Percentiles rank a stretch among this genome's conserved stretches.
Evolutionary conservation across 2,113 vertebrate genomes (phyloP).

Genomic region (Eleginops maclovinus): DNA sequence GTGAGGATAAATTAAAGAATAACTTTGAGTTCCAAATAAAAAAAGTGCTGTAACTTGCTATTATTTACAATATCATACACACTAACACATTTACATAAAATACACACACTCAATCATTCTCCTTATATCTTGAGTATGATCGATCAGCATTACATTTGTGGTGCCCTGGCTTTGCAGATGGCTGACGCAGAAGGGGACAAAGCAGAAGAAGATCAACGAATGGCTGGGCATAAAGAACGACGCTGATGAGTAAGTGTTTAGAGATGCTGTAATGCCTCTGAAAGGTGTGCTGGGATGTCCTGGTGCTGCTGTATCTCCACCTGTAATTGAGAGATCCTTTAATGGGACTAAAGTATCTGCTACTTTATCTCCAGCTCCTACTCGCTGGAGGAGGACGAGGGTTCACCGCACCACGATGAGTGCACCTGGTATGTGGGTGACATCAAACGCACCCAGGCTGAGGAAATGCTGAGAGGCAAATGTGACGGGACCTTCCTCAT

Average conservation of each 20-base stretch:
- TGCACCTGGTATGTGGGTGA: conserved; percentile 96
- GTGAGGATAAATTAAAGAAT: conserved; percentile 74
- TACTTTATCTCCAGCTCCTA: conserved; percentile 78
- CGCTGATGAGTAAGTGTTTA: conserved; percentile 95
- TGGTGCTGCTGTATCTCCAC: background rate
- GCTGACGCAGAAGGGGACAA: conserved; percentile 97
- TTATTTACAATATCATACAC: background rate
- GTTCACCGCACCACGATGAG: conserved; percentile 93
- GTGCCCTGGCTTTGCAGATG: conserved; percentile 84
- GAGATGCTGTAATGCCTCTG: background rate
- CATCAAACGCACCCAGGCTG: conserved; percentile 94
- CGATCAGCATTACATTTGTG: conserved; percentile 3
- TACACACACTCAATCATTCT: background rate
- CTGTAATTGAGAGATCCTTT: conserved; percentile 7
- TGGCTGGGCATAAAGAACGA: conserved; percentile 95
- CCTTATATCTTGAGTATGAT: background rate
- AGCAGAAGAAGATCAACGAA: conserved; percentile 97
- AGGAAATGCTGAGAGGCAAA: conserved; percentile 93
- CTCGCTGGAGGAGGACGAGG: conserved; percentile 94
- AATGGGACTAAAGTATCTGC: background rate
- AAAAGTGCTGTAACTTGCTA: background rate
- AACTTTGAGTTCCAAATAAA: background rate
- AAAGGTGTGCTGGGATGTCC: background rate
- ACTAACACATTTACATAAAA: background rate
- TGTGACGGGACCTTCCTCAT: conserved; percentile 97